Evolutionary conservation across 2,888 invertebrate genomes (phyloP).

Genomic region (Bombylius major): DNA sequence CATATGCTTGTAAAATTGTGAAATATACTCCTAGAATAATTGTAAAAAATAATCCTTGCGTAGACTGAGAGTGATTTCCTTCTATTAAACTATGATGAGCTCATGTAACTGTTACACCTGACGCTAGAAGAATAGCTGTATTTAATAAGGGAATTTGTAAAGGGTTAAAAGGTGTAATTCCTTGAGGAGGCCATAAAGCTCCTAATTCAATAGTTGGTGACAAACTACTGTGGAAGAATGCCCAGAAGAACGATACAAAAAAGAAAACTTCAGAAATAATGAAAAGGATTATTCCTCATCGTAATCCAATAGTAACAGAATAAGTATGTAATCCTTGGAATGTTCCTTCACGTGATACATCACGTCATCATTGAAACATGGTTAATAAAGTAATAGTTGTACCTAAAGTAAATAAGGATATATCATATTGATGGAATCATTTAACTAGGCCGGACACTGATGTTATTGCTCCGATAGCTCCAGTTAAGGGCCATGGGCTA

Average conservation of each 20-base stretch:
- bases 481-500: constrained; percentile 51
- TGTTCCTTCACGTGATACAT: constrained; percentile 52
- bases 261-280: constrained; percentile 56
- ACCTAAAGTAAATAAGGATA: constrained; percentile 42
- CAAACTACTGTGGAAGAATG: constrained; percentile 32
- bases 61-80: constrained; percentile 37
- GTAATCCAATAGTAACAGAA: constrained; percentile 44
- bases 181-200: constrained; percentile 49
- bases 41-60: constrained; percentile 41
- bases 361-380: constrained; percentile 57
- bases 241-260: constrained; percentile 48
- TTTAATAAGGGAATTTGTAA: constrained; percentile 59
- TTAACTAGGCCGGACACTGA: constrained; percentile 45
- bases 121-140: constrained; percentile 57
- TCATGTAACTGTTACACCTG: constrained; percentile 56
- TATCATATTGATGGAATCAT: constrained; percentile 48
- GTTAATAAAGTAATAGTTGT: constrained; percentile 35
- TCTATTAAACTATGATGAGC: constrained; percentile 45
- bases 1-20: constrained; percentile 50
- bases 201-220: constrained; percentile 46
- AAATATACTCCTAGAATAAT: constrained; percentile 51
- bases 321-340: constrained; percentile 52
- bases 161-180: constrained; percentile 51
- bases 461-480: constrained; percentile 45
- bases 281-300: constrained; percentile 60